Evolutionary conservation across 2,113 vertebrate genomes (phyloP), one percentile per base, ranked within the genome.

Genomic region (Cyphomyrus discorhynchus): DNA sequence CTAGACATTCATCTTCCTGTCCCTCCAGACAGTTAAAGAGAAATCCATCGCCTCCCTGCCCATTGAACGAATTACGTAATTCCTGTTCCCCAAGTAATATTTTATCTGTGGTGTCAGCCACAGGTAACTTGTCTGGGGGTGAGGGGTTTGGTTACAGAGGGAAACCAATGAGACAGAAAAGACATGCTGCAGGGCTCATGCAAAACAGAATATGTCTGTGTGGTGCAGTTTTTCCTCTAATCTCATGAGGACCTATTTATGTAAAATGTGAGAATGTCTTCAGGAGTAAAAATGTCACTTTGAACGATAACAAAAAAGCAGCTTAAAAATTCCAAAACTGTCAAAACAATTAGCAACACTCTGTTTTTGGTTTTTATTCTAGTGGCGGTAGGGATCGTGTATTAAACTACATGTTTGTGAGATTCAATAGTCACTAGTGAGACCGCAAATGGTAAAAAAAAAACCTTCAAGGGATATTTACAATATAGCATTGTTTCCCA

Each of bases 1-100:
- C 10, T 31, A 80, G 21, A 86, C 82, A 90, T 53, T 90, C 13
- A 46, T 53, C 39, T 45, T 90, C 49, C 11, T n/a, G 87, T 86
- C 53, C 10, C 56, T 86, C 53, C 31, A 83, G 50, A 66, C 45
- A 70, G 83, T 58, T 52, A 86, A 86, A 90, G 52, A 31, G 35
- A 84, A 47, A 85, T 58, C 46, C 88, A 74, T 47, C 1, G 17
- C 35, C 27, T 84, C 2, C 24, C 15, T 85, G 27, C n/a, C 21
- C 47, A 1, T 5, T 49, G 17, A 90, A 70, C 39, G 46, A 49
- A 86, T 86, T 46, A 84, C 24, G n/a, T 13, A 85, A 62, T 31
- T 47, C 53, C 53, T 42, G 11, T 47, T 27, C 35, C 50, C 11
- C 56, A 24, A 62, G 31, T 45, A 31, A 31, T 42, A 88, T 45